phyloP scores from a whole-genome alignment of 2,888 invertebrate genomes.

The Euclidia mi region DNA sequence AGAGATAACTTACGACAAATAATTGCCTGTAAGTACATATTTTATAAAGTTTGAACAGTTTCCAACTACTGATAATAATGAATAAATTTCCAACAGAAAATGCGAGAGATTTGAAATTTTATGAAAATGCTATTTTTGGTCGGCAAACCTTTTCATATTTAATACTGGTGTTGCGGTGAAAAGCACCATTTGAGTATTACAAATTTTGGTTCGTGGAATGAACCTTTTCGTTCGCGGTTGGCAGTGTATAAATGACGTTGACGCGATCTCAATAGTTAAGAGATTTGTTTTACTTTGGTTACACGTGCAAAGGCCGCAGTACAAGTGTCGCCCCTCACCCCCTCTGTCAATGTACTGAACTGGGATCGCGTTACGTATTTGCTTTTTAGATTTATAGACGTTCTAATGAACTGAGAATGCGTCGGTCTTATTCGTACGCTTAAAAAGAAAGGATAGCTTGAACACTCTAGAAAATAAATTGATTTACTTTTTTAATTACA shows the following conservation, averaged over 20 bases:
- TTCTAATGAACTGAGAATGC: conserved; percentile 15
- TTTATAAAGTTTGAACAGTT: conserved; percentile 33
- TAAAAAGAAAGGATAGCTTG: too few relatives aligned
- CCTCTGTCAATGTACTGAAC: not conserved
- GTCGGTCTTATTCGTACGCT: not conserved
- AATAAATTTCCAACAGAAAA: conserved; percentile 37
- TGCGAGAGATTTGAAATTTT: conserved; percentile 33
- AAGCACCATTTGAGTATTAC: conserved; percentile 54
- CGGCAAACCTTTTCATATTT: conserved; percentile 65
- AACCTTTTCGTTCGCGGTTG: conserved; percentile 21
- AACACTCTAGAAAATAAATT: too few relatives aligned
- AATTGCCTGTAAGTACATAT: conserved; percentile 25
- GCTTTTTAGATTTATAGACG: conserved; percentile 10
- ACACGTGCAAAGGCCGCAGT: conserved; percentile 11
- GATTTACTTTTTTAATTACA: too few relatives aligned
- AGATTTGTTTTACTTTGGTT: conserved; percentile 36
- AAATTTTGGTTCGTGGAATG: conserved; percentile 50
- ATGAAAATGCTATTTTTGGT: conserved; percentile 55
- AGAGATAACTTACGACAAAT: not conserved
- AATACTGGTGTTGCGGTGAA: conserved; percentile 64
- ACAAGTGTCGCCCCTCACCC: conserved; percentile 1
- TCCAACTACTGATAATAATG: conserved; percentile 25
- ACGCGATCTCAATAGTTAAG: conserved; percentile 23
- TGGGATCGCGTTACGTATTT: conserved; percentile 3
- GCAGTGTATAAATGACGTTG: conserved; percentile 21